Evolutionary conservation across 2,888 invertebrate genomes (phyloP), one percentile per base, ranked within the genome.

Genomic region (Dinocampus coccinellae): DNA sequence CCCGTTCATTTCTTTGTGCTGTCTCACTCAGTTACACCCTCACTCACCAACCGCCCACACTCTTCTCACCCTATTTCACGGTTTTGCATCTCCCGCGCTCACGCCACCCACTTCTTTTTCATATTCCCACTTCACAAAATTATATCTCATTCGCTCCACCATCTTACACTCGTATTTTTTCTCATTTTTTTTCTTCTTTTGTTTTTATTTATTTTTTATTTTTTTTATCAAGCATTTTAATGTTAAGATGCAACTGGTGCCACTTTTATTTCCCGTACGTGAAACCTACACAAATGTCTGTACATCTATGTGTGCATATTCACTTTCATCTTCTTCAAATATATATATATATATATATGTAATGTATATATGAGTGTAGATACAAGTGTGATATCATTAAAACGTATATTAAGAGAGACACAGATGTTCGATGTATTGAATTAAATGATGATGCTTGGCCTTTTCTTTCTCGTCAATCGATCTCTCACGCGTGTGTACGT

Each of bases 1-100:
- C 73, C 72, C 60, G 72, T 69, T 72, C 70, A 73, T 73, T 76
- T 65, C 76, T 78, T 78, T 78, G 75, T 78, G 73, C 73, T 75
- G 75, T 70, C 75, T 76, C 75, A 73, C 77, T 74, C 72, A 66
- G 76, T 74, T 76, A 75, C 73, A 73, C 70, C 74, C 73, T 61
- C 68, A 33, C 24, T 36, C 47, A 13, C 55, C 24, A 10, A 53
- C 22, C 61, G 26, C 61, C 36, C 63, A 47, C 55, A 39, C 58
- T 55, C 39, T 22, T 22, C 63, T 42, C 68, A 42, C 52, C 36
- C 63, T 39, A 47, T 29, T 42, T 65, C 68, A 34, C 26, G 11
- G 47, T 60, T 58, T 42, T 67, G 4, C n/a, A 16, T 13, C 63
- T 62, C 60, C 13, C 24, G 24, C 11, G 16, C 47, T 7, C 47